These are phyloP conservation scores for Charaxes varanes DNA, from an alignment of 1,140 invertebrate genomes.

Conservation along the genomic window DNA sequence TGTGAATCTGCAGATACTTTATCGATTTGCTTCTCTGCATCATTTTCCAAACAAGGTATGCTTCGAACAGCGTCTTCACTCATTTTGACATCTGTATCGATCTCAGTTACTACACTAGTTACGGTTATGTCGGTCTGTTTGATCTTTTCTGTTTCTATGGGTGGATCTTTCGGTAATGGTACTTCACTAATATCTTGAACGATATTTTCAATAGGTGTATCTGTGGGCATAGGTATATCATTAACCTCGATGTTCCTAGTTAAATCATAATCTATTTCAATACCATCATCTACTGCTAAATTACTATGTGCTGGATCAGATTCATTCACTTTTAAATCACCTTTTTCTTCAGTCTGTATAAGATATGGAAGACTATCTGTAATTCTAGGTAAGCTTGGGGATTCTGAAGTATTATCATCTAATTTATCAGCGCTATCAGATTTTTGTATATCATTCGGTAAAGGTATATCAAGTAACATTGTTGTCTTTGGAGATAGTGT, in stretches of 20 bases:
- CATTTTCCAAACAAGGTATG: conserved; percentile 55
- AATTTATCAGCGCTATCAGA: conserved; percentile 31
- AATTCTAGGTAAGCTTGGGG: conserved; percentile 66
- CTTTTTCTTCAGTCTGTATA: conserved; percentile 27
- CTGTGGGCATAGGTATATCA: conserved; percentile 58
- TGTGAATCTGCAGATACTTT: conserved; percentile 32
- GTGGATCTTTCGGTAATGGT: conserved; percentile 48
- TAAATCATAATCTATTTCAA: conserved; percentile 32
- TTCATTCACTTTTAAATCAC: conserved; percentile 24
- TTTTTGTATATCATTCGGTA: conserved; percentile 45
- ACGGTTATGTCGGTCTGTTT: conserved; percentile 5
- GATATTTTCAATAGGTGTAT: conserved; percentile 47
- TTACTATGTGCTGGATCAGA: conserved; percentile 28
- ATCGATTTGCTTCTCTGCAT: conserved; percentile 38
- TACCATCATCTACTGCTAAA: conserved; percentile 29
- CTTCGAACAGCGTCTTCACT: conserved; percentile 86
- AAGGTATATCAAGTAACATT: conserved; percentile 46
- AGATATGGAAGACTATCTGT: conserved; percentile 60
- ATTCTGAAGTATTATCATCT: conserved; percentile 43
- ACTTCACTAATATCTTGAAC: conserved; percentile 58
- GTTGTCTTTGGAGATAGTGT: conserved; percentile 47
- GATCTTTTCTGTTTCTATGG: conserved; percentile 12
- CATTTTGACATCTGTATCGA: conserved; percentile 73
- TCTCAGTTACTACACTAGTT: conserved; percentile 38
- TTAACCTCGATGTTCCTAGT: conserved; percentile 44